Evolutionary conservation across 2,113 vertebrate genomes (phyloP), one percentile per base, ranked within the genome.

Genomic region (Callipepla squamata): DNA sequence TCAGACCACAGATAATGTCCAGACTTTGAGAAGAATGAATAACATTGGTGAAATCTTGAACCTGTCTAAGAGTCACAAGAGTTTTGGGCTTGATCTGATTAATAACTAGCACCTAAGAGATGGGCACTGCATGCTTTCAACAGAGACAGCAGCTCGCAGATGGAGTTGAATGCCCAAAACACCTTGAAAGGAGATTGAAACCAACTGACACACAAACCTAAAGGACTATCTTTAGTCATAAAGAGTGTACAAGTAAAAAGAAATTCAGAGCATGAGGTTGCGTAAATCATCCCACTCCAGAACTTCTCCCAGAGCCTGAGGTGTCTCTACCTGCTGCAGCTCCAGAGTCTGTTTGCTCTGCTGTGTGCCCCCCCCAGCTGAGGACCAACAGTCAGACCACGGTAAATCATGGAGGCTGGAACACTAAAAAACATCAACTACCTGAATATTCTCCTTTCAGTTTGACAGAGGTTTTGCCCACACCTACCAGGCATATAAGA

Each of bases 241-340:
- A 23, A 47, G 28, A 6, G 26, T 45, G 32, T 42, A 44, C 17
- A 67, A 80, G 75, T 53, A 28, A 30, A 53, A 85, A 80, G 45
- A 83, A 91, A 90, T 77, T 59, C 68, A 75, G 76, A 88, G 73
- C 38, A 65, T 44, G n/a, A 72, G 30, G 32, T 86, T 86, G 74
- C 67, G 57, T 63, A 70, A 77, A 86, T 74, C 13, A 65, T 40
- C 25, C 25, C 17, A 9, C 47, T 86, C 59, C 42, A 80, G 50
- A 88, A 83, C 23, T 45, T 51, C 68, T 19, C 57, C 55, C 47
- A 48, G 50, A 90, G 57, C 73, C 73, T 26, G 42, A 87, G 72
- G 28, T 80, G 25, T 22, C 50, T 88, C 36, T 76, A 63, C n/a
- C 42, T 67, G 1, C 59, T 36, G 34, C 79, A 75, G 83, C 45